Base-by-base conservation (phyloP, 2,888 invertebrate genomes). In the Thyatira batis region DNA sequence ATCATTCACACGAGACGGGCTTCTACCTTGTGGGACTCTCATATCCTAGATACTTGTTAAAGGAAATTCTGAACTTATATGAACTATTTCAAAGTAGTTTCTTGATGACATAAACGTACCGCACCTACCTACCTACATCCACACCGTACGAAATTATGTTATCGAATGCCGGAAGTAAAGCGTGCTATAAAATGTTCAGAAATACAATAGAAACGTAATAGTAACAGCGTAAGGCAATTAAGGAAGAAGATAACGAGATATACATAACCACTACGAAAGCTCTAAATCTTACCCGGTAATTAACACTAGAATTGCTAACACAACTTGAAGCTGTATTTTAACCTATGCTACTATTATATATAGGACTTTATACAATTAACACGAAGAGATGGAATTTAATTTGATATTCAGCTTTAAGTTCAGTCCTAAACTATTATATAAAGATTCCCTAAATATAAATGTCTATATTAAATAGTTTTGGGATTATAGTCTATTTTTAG, bases 1-100 rank as follows among this genome's bases (percentile, higher is more conserved):
- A 79, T 85, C 89, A 84, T 89, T 89, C 87, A 88, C 80, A 80
- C 78, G 82, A 83, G 84, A 80, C 76, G 76, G 33, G 71, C 78
- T 65, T 63, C 71, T 65, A 71, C 77, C 79, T 76, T 70, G 75
- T 70, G 78, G 76, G 69, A 80, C 74, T 75, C 76, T 75, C 72
- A 70, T 78, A 73, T 75, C 71, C 78, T 73, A 74, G 73, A 76
- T 71, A 69, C 70, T 69, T 77, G 74, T 74, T 76, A 78, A 77
- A 78, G 72, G 75, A 73, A 45, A 73, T 65, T 70, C 60, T 73
- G 75, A 74, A 73, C 69, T 59, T 72, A 69, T 74, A 71, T 65
- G 59, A 67, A 66, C 61, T 61, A 73, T 65, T 67, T 57, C 58
- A 65, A 62, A 54, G 48, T 10, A 30, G 13, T 4, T 33, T 11